Evolutionary conservation across 2,888 invertebrate species (phyloP).

Genomic region (Epinotia bilunana): DNA sequence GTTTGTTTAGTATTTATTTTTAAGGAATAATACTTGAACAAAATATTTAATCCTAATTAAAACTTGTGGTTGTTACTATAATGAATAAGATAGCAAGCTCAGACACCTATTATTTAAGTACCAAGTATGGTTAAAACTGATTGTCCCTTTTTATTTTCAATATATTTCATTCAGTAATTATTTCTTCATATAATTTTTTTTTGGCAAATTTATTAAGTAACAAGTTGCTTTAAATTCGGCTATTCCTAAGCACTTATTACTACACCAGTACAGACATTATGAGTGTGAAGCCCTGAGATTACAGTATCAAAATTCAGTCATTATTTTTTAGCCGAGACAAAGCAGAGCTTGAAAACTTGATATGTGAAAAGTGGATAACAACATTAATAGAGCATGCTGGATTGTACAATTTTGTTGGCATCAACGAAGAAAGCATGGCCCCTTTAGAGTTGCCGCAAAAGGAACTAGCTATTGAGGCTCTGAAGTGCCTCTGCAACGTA

Average conservation of each 20-base stretch:
- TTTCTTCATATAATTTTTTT: background rate
- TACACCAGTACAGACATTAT: no score
- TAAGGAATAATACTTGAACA: background rate
- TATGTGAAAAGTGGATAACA: conserved; percentile 88
- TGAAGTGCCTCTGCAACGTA: conserved; percentile 95
- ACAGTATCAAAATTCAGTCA: background rate
- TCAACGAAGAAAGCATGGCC: conserved; percentile 66
- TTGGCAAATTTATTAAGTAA: no score
- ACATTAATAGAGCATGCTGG: conserved; percentile 88
- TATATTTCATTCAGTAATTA: background rate
- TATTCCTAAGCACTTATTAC: no score
- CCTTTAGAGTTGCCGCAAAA: conserved; percentile 73
- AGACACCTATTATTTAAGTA: no score
- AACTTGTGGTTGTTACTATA: background rate
- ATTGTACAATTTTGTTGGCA: conserved; percentile 75
- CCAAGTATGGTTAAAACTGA: background rate
- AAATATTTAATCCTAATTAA: background rate
- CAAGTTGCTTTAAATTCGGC: no score
- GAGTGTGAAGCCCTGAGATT: no score
- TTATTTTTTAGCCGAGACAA: conserved; percentile 89
- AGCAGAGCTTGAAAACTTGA: conserved; percentile 86
- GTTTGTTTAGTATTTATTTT: conserved; percentile 65
- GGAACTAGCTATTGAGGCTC: conserved; percentile 88
- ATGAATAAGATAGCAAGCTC: background rate
- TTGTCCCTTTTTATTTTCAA: background rate